phyloP scores from a whole-genome alignment of 2,888 invertebrate genomes.

The Caenorhabditis virilis region DNA sequence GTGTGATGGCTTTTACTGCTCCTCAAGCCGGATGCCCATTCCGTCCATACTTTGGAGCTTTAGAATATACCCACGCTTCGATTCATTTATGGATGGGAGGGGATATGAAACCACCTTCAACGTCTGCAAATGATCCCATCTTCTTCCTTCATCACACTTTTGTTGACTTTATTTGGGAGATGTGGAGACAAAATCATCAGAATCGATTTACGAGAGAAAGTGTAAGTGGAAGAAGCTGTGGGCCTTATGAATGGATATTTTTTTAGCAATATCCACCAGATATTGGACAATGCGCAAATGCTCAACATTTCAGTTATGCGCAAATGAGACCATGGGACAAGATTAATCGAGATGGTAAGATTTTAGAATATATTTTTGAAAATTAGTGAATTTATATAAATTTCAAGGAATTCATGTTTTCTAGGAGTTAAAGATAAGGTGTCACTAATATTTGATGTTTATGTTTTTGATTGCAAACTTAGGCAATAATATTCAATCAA shows the following conservation, averaged over 20 bases:
- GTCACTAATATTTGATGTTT: too few species aligned
- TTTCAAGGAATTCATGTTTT: too few species aligned
- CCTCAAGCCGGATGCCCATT: slow-evolving; percentile 64
- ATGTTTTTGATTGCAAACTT: too few species aligned
- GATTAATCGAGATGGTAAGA: slow-evolving; percentile 64
- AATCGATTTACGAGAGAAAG: slow-evolving; percentile 58
- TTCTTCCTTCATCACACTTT: slow-evolving; percentile 65
- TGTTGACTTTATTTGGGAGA: slow-evolving; percentile 66
- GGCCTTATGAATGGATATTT: not conserved
- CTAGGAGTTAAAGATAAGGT: too few species aligned
- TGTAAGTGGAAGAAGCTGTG: too few species aligned
- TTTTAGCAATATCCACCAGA: slow-evolving; percentile 64
- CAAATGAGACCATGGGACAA: slow-evolving; percentile 66
- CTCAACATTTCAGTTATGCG: slow-evolving; percentile 66
- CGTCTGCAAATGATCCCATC: slow-evolving; percentile 62
- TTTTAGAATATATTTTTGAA: too few species aligned
- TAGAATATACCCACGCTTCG: slow-evolving; percentile 65
- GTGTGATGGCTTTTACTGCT: slow-evolving; percentile 66
- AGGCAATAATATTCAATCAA: too few species aligned
- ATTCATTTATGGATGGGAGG: slow-evolving; percentile 67
- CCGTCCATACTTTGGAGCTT: slow-evolving; percentile 64
- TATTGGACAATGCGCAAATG: slow-evolving; percentile 61
- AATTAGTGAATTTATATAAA: too few species aligned
- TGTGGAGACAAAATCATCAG: slow-evolving; percentile 64
- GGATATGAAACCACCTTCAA: slow-evolving; percentile 64